phyloP scores from a whole-genome alignment of 2,113 vertebrate genomes.

The Corythornis cristatus region DNA sequence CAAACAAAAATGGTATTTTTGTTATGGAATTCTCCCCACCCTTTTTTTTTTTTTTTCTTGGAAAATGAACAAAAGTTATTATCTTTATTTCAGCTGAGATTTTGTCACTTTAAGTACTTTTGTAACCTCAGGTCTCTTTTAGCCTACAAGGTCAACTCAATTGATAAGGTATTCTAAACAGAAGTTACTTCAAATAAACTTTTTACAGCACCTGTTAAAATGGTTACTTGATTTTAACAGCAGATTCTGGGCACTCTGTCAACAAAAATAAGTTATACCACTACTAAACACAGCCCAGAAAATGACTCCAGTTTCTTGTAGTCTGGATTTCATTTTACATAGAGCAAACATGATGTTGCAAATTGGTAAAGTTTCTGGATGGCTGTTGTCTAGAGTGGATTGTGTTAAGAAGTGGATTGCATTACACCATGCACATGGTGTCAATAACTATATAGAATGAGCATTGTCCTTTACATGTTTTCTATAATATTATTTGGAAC shows the following conservation, averaged over 20 bases:
- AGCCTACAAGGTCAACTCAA: neutral
- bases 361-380: constrained; percentile 2
- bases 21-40: neutral
- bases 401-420: neutral
- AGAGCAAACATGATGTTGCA: neutral
- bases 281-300: neutral
- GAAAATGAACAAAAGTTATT: neutral
- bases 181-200: neutral
- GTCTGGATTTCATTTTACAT: neutral
- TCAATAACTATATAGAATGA: neutral
- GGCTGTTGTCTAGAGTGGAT: neutral
- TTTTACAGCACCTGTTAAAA: constrained; percentile 26
- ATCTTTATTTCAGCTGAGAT: neutral
- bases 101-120: neutral
- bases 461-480: neutral
- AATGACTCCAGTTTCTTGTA: neutral
- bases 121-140: neutral
- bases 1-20: neutral
- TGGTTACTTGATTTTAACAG: neutral
- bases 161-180: neutral
- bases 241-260: neutral
- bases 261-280: neutral
- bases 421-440: neutral
- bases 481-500: neutral
- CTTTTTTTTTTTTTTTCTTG: neutral